Evolutionary conservation across 1,140 invertebrate species (phyloP), one percentile per base, ranked within the genome.

Genomic region (Megalopta genalis): DNA sequence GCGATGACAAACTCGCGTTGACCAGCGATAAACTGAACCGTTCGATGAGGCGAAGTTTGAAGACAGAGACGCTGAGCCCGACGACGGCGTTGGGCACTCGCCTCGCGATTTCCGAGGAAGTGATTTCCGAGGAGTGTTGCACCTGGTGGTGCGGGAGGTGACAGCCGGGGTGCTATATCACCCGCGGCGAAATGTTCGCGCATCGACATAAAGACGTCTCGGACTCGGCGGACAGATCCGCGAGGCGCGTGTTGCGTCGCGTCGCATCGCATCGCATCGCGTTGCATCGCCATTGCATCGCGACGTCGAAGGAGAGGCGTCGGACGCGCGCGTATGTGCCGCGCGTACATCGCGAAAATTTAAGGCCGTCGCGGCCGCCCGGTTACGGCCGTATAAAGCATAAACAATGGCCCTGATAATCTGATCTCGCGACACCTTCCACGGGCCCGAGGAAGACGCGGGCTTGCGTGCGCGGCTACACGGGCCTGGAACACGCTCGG

Each of bases 331-430:
- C 27, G 32, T 64, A 52, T 25, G 62, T 68, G n/a, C 46, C 46
- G n/a, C 59, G 72, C 71, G 64, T 77, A 65, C 60, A 66, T 75
- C 64, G 62, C 59, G 85, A 84, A 84, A 87, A 87, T 87, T 84
- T 86, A 84, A 81, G 27, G 63, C 66, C 67, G 23, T 70, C 23
- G n/a, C 49, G 39, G 10, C 9, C 63, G 14, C 37, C 37, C 62
- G 75, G 71, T 77, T 63, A 72, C 46, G 54, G 37, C 42, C 42
- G 67, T 82, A 84, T 86, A 78, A 86, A 81, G 71, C 79, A 84
- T 86, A 87, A 86, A 87, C 82, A 87, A 84, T 84, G 67, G 59
- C 69, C 64, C 67, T 77, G 85, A 86, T 86, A 86, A 87, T 84
- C 85, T 82, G 78, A 87, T 87, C 82, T 25, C 59, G 75, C 67